phyloP scores from a whole-genome alignment of 2,888 invertebrate genomes.

The Shargacucullia verbasci region DNA sequence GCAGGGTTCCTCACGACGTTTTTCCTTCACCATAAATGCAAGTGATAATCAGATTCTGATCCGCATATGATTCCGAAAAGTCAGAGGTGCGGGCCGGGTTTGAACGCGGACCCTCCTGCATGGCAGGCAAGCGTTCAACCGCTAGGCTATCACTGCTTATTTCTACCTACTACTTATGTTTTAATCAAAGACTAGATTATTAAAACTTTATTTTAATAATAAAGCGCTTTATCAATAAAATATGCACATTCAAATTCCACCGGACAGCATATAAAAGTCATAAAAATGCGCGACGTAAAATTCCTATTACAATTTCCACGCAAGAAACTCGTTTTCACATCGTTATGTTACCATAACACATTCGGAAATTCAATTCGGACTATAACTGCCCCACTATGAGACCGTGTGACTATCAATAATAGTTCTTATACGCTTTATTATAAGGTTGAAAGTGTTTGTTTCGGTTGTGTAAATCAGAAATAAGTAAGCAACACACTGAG shows the following conservation, averaged over 20 bases:
- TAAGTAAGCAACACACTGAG: constrained; percentile 71
- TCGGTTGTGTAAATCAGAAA: constrained; percentile 64
- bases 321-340: constrained; percentile 72
- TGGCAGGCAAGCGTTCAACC: no score
- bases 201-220: no score
- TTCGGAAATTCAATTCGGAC: constrained; percentile 78
- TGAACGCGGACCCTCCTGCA: no score
- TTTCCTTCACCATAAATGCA: no score
- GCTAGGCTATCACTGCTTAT: no score
- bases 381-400: constrained; percentile 44
- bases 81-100: no score
- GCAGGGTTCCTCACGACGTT: no score
- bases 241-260: constrained; percentile 25
- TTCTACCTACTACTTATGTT: no score
- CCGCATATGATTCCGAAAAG: no score
- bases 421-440: constrained; percentile 20
- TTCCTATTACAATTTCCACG: constrained; percentile 63
- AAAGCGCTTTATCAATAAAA: no score
- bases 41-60: no score
- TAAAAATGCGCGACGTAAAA: constrained; percentile 35
- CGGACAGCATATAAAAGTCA: constrained; percentile 9
- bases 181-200: no score
- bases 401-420: constrained; percentile 28
- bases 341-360: constrained; percentile 69
- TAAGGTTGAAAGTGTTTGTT: constrained; percentile 57